A percentile compares a stretch with the other conserved stretches of the same genome.
Conservation (phyloP, 2,888 invertebrate genomes). For the Heliconius aoede region DNA sequence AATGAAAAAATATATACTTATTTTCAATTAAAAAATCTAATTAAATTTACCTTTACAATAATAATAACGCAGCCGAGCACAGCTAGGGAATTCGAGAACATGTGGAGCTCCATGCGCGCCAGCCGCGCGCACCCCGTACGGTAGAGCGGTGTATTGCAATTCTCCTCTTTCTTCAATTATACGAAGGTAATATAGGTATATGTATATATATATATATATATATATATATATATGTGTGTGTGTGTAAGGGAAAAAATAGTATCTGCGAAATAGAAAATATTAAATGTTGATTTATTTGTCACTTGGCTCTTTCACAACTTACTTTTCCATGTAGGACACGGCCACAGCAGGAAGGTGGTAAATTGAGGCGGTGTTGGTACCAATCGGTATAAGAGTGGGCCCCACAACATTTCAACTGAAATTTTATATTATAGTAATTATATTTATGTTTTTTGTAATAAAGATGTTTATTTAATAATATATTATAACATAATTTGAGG, state of each 20-base stretch:
- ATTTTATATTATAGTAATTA: too few relatives aligned
- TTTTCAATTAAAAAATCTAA: not conserved
- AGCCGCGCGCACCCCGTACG: constrained; percentile 65
- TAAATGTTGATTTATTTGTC: not conserved
- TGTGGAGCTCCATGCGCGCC: constrained; percentile 64
- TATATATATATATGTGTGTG: too few relatives aligned
- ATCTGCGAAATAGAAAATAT: not conserved
- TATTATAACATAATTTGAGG: too few relatives aligned
- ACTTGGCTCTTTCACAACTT: not conserved
- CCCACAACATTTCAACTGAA: constrained; percentile 73
- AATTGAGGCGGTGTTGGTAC: constrained; percentile 60
- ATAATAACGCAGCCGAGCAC: constrained; percentile 66
- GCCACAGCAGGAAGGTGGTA: constrained; percentile 73
- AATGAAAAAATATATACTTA: not conserved
- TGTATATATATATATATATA: too few relatives aligned
- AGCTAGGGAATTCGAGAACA: constrained; percentile 62
- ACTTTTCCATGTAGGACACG: constrained; percentile 61
- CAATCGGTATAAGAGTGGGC: constrained; percentile 70
- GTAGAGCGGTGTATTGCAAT: constrained; percentile 60
- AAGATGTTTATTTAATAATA: not conserved
- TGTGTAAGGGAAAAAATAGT: too few relatives aligned
- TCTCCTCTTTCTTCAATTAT: constrained; percentile 55
- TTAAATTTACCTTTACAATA: constrained; percentile 62
- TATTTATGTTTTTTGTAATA: not conserved
- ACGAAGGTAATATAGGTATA: too few relatives aligned